Evolutionary conservation across 2,888 invertebrate species (phyloP).

Genomic region (Thymelicus lineola): DNA sequence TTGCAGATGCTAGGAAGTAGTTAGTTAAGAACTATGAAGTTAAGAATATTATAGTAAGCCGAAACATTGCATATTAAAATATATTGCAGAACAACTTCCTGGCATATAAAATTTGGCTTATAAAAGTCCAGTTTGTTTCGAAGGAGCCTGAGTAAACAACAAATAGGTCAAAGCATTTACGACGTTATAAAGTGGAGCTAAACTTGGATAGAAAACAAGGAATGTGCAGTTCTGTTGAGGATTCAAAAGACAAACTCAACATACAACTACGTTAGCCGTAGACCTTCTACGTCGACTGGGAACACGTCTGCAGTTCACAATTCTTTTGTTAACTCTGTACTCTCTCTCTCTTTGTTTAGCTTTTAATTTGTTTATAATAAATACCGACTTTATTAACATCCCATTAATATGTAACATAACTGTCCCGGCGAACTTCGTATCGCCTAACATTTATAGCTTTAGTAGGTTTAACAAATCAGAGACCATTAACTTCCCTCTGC

Average conservation of each 20-base stretch:
- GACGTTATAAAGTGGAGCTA: conserved; percentile 10
- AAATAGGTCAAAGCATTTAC: conserved; percentile 16
- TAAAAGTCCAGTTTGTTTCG: not conserved
- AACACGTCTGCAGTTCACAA: conserved; percentile 15
- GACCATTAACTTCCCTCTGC: no score
- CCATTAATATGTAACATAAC: no score
- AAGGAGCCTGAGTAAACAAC: not conserved
- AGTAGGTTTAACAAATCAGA: no score
- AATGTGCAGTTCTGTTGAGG: conserved; percentile 20
- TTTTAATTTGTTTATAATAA: not conserved
- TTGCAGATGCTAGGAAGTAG: no score
- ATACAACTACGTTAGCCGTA: conserved; percentile 7
- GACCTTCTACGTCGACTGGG: not conserved
- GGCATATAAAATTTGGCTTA: not conserved
- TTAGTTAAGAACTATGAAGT: no score
- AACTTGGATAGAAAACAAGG: conserved; percentile 20
- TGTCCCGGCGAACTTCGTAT: no score
- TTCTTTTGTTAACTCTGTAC: conserved; percentile 16
- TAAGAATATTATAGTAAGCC: no score
- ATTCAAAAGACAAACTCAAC: conserved; percentile 27
- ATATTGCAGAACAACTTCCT: not conserved
- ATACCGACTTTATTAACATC: no score
- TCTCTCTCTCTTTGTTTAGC: not conserved
- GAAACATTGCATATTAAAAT: no score
- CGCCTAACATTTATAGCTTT: no score